Base-by-base conservation (phyloP, 2,113 vertebrate genomes). In the Struthio camelus region DNA sequence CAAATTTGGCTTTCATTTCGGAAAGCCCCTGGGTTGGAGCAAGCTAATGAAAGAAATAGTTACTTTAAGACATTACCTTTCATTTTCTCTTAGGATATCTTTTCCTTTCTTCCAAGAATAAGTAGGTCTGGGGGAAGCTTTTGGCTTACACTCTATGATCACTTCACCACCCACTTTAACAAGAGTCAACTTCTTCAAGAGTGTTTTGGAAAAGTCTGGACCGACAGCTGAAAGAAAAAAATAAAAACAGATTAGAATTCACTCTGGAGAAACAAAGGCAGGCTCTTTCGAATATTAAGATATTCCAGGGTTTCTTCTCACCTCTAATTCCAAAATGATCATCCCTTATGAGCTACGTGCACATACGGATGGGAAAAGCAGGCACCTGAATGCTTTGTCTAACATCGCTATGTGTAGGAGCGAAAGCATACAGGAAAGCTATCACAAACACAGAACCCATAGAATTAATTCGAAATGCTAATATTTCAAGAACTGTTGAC, bases 91-190 rank as follows among this genome's bases (percentile, higher is more conserved):
- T 5, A 99, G 96, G 69, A 98, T 87, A 85, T 99, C 99, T 78
- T 95, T 98, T 96, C 99, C 99, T 97, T 99, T 99, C 96, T 98
- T 98, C 99, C 99, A 99, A 38, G 98, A 98, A 90, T 99, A 99
- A 94, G 97, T 97, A 44, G 99, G 99, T 97, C 98, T 98, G 10
- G 99, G 99, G 89, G 99, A 99, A 96, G 99, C 99, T 97, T 98
- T 99, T 6, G 99, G 99, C 79, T 98, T 99, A 96, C 99, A 99
- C 94, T 99, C 99, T 38, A 99, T 98, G 93, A 99, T 97, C 69
- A 98, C 98, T 51, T 99, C 99, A 56, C 99, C 99, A 9, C 99
- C 99, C 72, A 99, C 99, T 97, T 98, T 99, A 85, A 99, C 99
- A 44, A 99, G 97, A 18, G 99, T 99, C 84, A 99, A 97, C 89